Conservation (phyloP, 2,888 invertebrate species). For the Nineta flava region DNA sequence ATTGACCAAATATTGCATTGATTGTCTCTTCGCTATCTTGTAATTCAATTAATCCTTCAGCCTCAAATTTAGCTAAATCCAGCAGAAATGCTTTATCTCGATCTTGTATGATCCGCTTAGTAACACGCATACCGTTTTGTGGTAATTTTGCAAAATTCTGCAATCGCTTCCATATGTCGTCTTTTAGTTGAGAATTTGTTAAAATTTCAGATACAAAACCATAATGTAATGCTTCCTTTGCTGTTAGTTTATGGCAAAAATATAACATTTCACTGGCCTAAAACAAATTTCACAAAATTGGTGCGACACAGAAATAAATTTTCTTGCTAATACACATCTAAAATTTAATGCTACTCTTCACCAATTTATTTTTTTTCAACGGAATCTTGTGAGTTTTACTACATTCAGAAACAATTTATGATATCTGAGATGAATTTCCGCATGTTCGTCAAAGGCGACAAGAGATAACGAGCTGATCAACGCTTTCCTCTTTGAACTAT, state of each 20-base stretch:
- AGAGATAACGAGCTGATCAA: background rate
- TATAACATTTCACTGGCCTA: slow-evolving; percentile 43
- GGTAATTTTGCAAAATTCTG: background rate
- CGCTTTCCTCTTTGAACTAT: too few species aligned
- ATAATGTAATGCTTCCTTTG: slow-evolving; percentile 58
- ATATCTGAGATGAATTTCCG: too few species aligned
- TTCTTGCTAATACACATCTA: background rate
- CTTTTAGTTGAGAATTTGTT: slow-evolving; percentile 42
- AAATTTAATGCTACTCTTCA: slow-evolving; percentile 4
- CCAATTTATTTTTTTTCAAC: too few species aligned
- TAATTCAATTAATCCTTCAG: slow-evolving; percentile 2
- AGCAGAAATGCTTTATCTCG: slow-evolving; percentile 6
- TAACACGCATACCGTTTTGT: background rate
- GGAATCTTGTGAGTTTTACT: too few species aligned
- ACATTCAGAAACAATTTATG: too few species aligned
- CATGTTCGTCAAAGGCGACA: too few species aligned
- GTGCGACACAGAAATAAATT: slow-evolving; percentile 7
- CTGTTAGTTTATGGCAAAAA: slow-evolving; percentile 62
- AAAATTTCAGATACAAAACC: slow-evolving; percentile 70
- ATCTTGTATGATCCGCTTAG: slow-evolving; percentile 6
- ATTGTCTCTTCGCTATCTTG: slow-evolving; percentile 7
- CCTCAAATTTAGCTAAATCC: slow-evolving; percentile 6
- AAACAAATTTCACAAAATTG: slow-evolving; percentile 10
- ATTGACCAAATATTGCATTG: slow-evolving; percentile 1
- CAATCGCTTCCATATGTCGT: slow-evolving; percentile 9